phyloP scores from a whole-genome alignment of 2,113 vertebrate genomes.

The Caloenas nicobarica region DNA sequence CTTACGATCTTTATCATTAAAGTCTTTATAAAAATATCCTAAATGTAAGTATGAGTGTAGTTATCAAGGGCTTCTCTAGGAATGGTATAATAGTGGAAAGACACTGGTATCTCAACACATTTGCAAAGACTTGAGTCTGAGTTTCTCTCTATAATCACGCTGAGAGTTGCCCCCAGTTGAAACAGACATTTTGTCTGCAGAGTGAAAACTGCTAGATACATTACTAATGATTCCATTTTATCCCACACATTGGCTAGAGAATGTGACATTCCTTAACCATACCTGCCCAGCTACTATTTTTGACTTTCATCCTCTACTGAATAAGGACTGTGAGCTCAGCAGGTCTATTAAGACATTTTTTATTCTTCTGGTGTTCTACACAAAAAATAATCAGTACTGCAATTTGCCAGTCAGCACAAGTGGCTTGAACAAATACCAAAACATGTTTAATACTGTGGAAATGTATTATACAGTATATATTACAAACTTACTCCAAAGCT shows the following conservation, averaged over 20 bases:
- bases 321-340: background rate
- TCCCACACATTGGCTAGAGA: background rate
- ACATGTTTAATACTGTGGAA: constrained; percentile 1
- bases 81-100: background rate
- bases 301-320: background rate
- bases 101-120: background rate
- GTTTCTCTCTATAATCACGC: background rate
- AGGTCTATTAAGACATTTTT: background rate
- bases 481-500: background rate
- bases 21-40: background rate
- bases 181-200: background rate
- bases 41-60: background rate
- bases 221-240: background rate
- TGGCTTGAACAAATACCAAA: background rate
- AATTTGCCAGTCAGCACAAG: background rate
- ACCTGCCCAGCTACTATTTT: background rate
- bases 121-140: background rate
- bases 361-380: background rate
- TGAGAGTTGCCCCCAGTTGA: background rate
- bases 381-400: background rate
- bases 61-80: background rate
- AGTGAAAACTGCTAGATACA: background rate
- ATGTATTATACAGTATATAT: background rate
- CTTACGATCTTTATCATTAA: background rate
- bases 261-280: background rate